A percentile compares a stretch with the other conserved stretches of the same genome.
Evolutionary conservation across 2,113 vertebrate species (phyloP).

Genomic region (Ailurus styani): DNA sequence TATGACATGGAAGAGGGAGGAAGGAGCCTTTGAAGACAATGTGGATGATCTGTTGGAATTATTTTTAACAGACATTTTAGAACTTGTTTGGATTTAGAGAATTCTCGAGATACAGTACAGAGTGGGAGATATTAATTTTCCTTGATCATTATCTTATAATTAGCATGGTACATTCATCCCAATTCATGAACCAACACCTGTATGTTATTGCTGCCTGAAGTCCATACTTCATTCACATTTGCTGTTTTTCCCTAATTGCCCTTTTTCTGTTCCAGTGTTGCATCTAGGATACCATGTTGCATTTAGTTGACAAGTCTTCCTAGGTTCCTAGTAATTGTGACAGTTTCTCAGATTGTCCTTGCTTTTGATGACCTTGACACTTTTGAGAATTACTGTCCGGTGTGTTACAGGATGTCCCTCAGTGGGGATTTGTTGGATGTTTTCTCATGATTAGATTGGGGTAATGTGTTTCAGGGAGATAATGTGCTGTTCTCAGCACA

Average conservation of each 20-base stretch:
- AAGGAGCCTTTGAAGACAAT: background rate
- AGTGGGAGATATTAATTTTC: background rate
- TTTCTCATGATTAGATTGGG: background rate
- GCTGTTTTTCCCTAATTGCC: background rate
- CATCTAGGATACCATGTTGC: background rate
- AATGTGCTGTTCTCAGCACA: background rate
- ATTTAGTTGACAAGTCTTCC: background rate
- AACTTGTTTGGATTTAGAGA: background rate
- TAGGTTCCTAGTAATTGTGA: background rate
- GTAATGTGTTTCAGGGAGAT: background rate
- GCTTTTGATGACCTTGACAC: background rate
- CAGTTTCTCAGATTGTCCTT: background rate
- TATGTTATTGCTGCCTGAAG: background rate
- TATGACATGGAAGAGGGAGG: background rate
- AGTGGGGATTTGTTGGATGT: background rate
- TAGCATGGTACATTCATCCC: background rate
- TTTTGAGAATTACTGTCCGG: background rate
- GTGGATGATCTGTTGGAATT: background rate
- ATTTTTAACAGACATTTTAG: background rate
- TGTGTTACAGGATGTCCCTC: background rate
- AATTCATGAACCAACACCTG: background rate
- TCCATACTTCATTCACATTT: background rate
- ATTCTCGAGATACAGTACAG: accelerated
- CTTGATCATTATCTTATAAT: background rate
- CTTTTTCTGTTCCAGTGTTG: background rate